Base-by-base conservation (phyloP, 2,113 vertebrate species). In the Elachura formosa region DNA sequence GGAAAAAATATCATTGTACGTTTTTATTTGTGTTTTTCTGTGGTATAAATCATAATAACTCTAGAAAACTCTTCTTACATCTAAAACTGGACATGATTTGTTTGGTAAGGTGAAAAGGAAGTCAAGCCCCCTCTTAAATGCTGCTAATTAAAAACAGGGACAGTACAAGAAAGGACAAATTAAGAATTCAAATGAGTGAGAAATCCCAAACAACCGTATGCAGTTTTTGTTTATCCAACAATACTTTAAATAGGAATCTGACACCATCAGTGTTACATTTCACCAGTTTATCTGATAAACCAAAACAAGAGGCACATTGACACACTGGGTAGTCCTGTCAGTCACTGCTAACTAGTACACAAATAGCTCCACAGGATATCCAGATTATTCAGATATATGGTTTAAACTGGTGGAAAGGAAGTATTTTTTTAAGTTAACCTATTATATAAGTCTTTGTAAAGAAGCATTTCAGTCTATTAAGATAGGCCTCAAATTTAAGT, bases 71-170 rank as follows among this genome's bases (percentile, higher is more conserved):
- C 34, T 12, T 43, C 38, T 78, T 5, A 14, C 3, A 2, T 43
- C 20, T 75, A 68, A 46, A 90, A 75, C 34, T 67, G 19, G 22
- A 51, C 55, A 14, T 67, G 43, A 67, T 78, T 71, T 93, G 34
- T 86, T 96, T 89, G 33, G 81, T 86, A 93, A 96, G 73, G 67
- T 80, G 79, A 72, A 81, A 91, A 59, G 73, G 64, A 88, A 87
- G 79, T 77, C 95, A 94, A 95, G 43, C 43, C 55, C 55, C 34
- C 40, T 83, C 81, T 95, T 95, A 92, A 89, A 71, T 84, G 29
- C 91, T 96, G 95, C 86, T 98, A 98, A 98, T 97, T 97, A 92
- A 84, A 98, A 98, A 90, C 96, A 98, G 97, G 48, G 62, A 89
- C 46, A 36, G 59, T 84, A 87, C 90, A 96, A 94, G 90, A 84